Base-by-base conservation (phyloP, 2,797 vertebrate species). In the Adelosebastes latens region DNA sequence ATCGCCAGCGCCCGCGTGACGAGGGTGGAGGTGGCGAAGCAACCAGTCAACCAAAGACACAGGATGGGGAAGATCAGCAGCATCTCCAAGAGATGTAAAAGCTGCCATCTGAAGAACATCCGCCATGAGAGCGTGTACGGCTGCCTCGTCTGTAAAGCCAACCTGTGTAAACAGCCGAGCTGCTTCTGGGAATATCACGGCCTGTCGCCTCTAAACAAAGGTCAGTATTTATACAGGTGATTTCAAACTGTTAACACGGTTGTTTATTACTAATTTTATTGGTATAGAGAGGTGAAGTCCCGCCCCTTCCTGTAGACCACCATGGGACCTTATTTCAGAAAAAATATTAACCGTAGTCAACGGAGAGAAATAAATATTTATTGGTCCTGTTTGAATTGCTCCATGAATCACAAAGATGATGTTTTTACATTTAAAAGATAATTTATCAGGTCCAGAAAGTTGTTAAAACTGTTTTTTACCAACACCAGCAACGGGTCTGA, bases 161-260 rank as follows among this genome's bases (percentile, higher is more conserved):
- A 92, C 86, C 89, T 96, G 52, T 96, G 96, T 61, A 95, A 93
- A 16, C 72, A 83, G 18, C 72, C 89, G 0, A 24, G 20, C 84
- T 96, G 96, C 86, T 96, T 96, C 93, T 96, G 94, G 95, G 95
- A 96, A 5, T 95, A 59, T 72, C 94, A 96, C 8, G 88, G 91
- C 59, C 73, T 93, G 39, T 83, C 88, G 0, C 71, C 94, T 2
- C 42, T 68, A 1, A 87, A 81, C 77, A 89, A 84, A 92, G 95
- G 95, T 95, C 77, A 76, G 88, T 75, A 8, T 22, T 58, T 5
- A 13, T 7, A 2, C 1, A 1, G 1, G 8, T 62, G 1, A 25
- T 25, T 22, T 71, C 1, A 46, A 34, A 29, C 24, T 24, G 5
- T 14, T 27, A 7, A 16, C 1, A 56, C 11, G 4, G 36, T 34